These are phyloP conservation scores for Girardinichthys multiradiatus DNA, from an alignment of 2,113 vertebrate species.

Conservation along the genomic window DNA sequence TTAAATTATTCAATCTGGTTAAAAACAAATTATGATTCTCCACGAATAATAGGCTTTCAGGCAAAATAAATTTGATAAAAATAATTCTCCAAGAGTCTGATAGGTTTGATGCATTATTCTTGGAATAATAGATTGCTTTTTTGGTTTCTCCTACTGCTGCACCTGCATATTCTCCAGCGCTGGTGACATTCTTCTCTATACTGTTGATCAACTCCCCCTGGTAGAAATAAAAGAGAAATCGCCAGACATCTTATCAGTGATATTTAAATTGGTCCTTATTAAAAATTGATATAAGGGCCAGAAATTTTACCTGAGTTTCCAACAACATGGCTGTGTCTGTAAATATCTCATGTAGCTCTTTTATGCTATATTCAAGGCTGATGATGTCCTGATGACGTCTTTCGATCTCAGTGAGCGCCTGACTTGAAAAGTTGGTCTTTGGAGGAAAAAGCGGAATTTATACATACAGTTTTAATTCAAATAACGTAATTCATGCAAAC, in stretches of 20 bases:
- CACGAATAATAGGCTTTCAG: background rate
- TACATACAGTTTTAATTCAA: too few relatives aligned
- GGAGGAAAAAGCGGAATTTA: conserved; percentile 1
- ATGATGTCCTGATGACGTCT: conserved; percentile 90
- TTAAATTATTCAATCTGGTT: background rate
- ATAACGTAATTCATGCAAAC: background rate
- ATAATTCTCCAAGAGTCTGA: background rate
- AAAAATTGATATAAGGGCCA: background rate
- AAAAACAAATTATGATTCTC: conserved; percentile 16
- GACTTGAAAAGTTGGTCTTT: conserved; percentile 86
- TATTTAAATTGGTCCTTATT: background rate
- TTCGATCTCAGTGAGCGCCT: conserved; percentile 90
- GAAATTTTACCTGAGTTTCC: conserved; percentile 85
- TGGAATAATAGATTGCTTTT: conserved; percentile 85
- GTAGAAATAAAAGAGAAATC: conserved; percentile 32
- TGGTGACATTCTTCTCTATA: conserved; percentile 88
- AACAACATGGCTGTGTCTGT: conserved; percentile 88
- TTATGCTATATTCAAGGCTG: conserved; percentile 87
- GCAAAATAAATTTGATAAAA: conserved; percentile 4
- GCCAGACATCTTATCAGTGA: background rate
- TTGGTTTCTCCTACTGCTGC: conserved; percentile 83
- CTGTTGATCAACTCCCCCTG: conserved; percentile 94
- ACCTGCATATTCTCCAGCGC: conserved; percentile 82
- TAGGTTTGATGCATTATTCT: conserved; percentile 78
- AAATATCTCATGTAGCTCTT: conserved; percentile 89